phyloP scores from a whole-genome alignment of 2,113 vertebrate genomes.

The Spermophilus dauricus region DNA sequence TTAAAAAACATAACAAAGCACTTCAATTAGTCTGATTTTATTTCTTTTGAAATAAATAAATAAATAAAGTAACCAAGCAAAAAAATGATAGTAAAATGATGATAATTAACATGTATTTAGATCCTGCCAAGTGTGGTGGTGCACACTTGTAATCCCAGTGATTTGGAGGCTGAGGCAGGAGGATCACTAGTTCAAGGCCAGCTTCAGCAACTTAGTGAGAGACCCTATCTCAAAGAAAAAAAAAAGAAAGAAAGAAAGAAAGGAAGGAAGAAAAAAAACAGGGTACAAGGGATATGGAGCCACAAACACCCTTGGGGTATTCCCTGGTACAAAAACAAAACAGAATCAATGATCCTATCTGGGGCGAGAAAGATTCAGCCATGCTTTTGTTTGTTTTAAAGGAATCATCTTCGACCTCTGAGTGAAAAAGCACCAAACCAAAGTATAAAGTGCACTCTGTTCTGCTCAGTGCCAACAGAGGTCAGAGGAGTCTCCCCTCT shows the following conservation, averaged over 20 bases:
- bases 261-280: too few species aligned
- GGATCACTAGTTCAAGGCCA: too few species aligned
- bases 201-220: too few species aligned
- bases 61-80: background rate
- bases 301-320: too few species aligned
- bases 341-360: background rate
- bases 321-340: too few species aligned
- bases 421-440: background rate
- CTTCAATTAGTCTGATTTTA: constrained; percentile 35
- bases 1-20: background rate
- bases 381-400: background rate
- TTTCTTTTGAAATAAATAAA: constrained; percentile 10
- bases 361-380: background rate
- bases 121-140: too few species aligned
- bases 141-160: too few species aligned
- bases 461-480: background rate
- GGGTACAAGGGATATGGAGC: too few species aligned
- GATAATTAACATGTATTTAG: background rate
- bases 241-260: too few species aligned
- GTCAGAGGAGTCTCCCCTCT: background rate
- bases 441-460: background rate
- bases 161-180: too few species aligned
- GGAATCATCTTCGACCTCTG: background rate
- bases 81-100: too few species aligned
- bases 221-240: too few species aligned